Evolutionary conservation across 2,888 invertebrate species (phyloP), one percentile per base, ranked within the genome.

Genomic region (Agrochola lychnidis): DNA sequence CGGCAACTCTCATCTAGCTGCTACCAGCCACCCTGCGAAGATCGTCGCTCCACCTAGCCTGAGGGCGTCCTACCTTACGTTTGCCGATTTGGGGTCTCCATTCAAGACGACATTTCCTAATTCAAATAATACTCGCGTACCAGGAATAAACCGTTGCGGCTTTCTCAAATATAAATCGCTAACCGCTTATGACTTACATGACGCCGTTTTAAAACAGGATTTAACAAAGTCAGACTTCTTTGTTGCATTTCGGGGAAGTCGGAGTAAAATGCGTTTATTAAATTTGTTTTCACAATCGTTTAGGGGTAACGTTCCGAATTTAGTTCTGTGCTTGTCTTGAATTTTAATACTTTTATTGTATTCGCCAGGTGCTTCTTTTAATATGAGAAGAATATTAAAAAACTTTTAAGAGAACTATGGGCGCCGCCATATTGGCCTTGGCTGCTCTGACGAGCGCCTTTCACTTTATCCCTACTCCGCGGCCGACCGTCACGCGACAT

Each of bases 251-350:
- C 73, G 82, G 79, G 73, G 79, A 78, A 78, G 64, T 67, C 42
- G 62, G 70, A 73, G 80, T 64, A 75, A 82, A 87, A 88, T 85
- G 88, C 87, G 84, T 87, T 89, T 89, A 89, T 88, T 88, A 87
- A 87, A 89, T 87, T 88, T 89, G 85, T 85, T 88, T 88, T 83
- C 81, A 76, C 81, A 78, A 88, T 81, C 73, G 76, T 77, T 84
- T 79, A 64, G 77, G 67, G 62, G 64, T 66, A 70, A 62, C 53
- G 62, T 73, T 69, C 30, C 69, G 69, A 83, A 81, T 76, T 80
- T 74, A 42, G 66, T 75, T 73, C 51, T 22, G 10, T 56, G 30
- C 12, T 73, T 53, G 70, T 72, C 19, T 57, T 56, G 19, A 51
- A 22, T 67, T 70, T 67, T 42, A 53, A 30, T 30, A 22, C 25